phyloP scores from a whole-genome alignment of 2,113 vertebrate species.

The Haemorhous mexicanus region DNA sequence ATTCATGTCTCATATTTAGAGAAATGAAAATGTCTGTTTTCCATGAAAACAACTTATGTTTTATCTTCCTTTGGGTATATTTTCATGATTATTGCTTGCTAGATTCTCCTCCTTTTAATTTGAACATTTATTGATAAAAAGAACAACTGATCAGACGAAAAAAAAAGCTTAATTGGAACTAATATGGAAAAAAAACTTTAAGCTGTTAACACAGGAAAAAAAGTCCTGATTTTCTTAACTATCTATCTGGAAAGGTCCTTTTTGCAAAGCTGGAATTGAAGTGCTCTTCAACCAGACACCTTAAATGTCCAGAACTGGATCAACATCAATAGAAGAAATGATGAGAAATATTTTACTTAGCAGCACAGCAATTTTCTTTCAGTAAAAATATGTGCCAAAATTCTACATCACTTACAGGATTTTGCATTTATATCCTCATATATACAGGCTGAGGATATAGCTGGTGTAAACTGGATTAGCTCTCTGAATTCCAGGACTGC shows the following conservation, averaged over 20 bases:
- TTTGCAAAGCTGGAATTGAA: neutral
- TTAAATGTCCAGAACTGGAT: slow-evolving; percentile 1
- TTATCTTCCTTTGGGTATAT: neutral
- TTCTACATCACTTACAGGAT: neutral
- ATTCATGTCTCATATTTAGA: neutral
- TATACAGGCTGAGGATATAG: neutral
- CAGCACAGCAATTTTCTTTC: neutral
- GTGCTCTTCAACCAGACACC: neutral
- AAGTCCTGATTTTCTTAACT: neutral
- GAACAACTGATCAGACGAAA: neutral
- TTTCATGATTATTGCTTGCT: neutral
- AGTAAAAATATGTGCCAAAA: neutral
- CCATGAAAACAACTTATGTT: neutral
- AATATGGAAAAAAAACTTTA: neutral
- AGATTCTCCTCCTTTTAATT: neutral
- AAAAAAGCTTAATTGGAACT: neutral
- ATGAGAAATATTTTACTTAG: slow-evolving; percentile 1
- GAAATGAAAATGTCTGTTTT: neutral
- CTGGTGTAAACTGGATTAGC: neutral
- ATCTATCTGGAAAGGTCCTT: neutral
- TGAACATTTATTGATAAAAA: neutral
- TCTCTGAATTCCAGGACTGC: neutral
- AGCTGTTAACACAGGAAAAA: neutral
- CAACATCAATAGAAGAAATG: neutral
- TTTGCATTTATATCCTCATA: neutral